Base-by-base conservation (phyloP, 2,797 vertebrate genomes). In the Neostethus bicornis region DNA sequence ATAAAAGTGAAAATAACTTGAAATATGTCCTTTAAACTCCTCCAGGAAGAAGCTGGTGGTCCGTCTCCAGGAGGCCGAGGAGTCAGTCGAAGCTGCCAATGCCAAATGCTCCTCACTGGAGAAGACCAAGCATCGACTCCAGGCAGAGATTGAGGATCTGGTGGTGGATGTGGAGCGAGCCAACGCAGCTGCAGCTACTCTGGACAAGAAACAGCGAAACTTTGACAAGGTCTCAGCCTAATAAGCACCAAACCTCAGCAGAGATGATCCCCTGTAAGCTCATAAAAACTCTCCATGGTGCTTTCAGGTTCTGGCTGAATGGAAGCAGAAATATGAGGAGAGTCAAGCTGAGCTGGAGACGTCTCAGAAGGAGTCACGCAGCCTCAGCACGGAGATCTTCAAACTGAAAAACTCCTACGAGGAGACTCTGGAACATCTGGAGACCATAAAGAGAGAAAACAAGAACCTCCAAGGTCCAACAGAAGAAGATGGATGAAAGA, bases 191-290 rank as follows among this genome's bases (percentile, higher is more conserved):
- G 94, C 94, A 0, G 84, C 94, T 0, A 92, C 90, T 0, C 86
- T 98, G 56, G 95, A 98, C 87, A 97, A 95, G 85, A 98, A 96
- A 66, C 95, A 98, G 71, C 91, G 94, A 26, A 95, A 95, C 86
- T 91, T 97, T 25, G 95, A 97, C 84, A 91, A 94, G 81, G 90
- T 94, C 13, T 1, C 25, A 25, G 9, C 25, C n/a, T n/a, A n/a
- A 26, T 26, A 2, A 7, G 9, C 25, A 26, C 25, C n/a, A n/a
- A n/a, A n/a, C n/a, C n/a, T n/a, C n/a, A n/a, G n/a, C n/a, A n/a
- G n/a, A n/a, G n/a, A n/a, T n/a, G n/a, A n/a, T n/a, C n/a, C n/a
- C n/a, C n/a, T n/a, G n/a, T n/a, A n/a, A n/a, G n/a, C n/a, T n/a
- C n/a, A n/a, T n/a, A n/a, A n/a, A n/a, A n/a, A n/a, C n/a, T 26